Percentiles rank a stretch among this genome's conserved stretches.
These are phyloP conservation scores for Clitarchus hookeri DNA, from an alignment of 2,888 invertebrate genomes.

Conservation along the genomic window DNA sequence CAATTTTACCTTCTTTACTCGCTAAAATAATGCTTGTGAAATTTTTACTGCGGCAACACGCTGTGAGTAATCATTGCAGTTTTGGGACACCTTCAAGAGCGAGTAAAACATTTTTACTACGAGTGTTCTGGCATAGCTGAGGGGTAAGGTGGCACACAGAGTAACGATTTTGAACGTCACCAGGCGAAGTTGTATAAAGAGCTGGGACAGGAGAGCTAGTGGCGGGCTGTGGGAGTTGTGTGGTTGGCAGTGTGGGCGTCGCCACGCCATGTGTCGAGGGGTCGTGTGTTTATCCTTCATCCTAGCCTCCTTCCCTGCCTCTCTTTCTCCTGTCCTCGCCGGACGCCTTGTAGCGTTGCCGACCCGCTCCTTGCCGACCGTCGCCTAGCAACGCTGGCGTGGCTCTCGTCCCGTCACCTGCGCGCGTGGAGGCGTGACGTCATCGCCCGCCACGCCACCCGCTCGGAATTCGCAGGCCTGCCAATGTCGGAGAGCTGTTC, in stretches of 20 bases:
- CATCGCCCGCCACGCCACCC: background rate
- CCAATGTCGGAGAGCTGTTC: background rate
- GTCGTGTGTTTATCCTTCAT: background rate
- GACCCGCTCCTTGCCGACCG: conserved; percentile 17
- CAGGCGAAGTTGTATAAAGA: no score
- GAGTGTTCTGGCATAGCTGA: no score
- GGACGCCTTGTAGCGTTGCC: background rate
- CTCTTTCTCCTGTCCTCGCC: background rate
- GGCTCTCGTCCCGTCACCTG: background rate
- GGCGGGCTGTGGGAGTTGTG: background rate
- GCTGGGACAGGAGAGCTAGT: no score
- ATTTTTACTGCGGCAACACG: no score
- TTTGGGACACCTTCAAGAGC: no score
- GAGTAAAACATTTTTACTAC: no score
- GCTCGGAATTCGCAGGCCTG: background rate
- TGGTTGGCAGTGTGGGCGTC: background rate
- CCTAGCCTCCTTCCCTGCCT: background rate
- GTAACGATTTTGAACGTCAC: no score
- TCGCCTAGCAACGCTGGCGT: background rate
- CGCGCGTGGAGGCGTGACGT: background rate
- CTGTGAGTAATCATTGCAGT: no score
- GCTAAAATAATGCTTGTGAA: no score
- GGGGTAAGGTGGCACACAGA: no score
- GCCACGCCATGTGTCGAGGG: background rate
- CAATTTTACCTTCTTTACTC: no score